Conservation (phyloP, 2,113 vertebrate genomes). For the Phrynocephalus versicolor region DNA sequence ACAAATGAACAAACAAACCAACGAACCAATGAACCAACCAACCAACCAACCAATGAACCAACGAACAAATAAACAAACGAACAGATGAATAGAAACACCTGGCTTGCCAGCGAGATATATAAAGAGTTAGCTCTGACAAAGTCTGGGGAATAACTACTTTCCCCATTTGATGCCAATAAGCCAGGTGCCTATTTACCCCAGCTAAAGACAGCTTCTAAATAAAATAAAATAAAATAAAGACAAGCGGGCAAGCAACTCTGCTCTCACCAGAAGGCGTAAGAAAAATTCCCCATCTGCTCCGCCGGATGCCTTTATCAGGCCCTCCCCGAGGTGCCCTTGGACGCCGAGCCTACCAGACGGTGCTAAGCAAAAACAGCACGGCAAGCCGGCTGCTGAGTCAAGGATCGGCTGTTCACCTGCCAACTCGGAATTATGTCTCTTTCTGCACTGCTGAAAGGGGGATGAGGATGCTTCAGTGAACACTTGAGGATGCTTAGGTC, state of each 20-base stretch:
- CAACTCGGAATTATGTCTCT: slow-evolving; percentile 47
- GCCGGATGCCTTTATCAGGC: slow-evolving; percentile 50
- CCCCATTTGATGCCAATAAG: background rate
- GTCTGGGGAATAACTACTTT: too few relatives aligned
- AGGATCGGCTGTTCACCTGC: slow-evolving; percentile 46
- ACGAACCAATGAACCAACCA: too few relatives aligned
- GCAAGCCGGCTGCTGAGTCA: background rate
- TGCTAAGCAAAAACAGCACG: background rate
- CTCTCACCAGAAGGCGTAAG: fast-evolving
- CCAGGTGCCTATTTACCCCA: too few relatives aligned
- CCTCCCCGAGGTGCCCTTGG: background rate
- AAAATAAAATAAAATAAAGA: too few relatives aligned
- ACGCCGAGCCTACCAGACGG: slow-evolving; percentile 17
- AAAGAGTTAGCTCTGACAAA: too few relatives aligned
- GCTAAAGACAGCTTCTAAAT: background rate
- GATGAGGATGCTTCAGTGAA: slow-evolving; percentile 43
- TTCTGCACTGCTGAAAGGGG: slow-evolving; percentile 54
- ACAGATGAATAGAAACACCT: too few relatives aligned
- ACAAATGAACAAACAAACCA: too few relatives aligned
- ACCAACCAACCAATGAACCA: too few relatives aligned
- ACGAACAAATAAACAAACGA: too few relatives aligned
- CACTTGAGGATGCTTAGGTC: slow-evolving; percentile 32
- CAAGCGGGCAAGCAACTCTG: background rate
- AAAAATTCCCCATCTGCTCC: slow-evolving; percentile 36
- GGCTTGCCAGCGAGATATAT: too few relatives aligned